These are phyloP conservation scores for Diplodus sargus DNA, from an alignment of 2,797 vertebrate species.

Conservation along the genomic window DNA sequence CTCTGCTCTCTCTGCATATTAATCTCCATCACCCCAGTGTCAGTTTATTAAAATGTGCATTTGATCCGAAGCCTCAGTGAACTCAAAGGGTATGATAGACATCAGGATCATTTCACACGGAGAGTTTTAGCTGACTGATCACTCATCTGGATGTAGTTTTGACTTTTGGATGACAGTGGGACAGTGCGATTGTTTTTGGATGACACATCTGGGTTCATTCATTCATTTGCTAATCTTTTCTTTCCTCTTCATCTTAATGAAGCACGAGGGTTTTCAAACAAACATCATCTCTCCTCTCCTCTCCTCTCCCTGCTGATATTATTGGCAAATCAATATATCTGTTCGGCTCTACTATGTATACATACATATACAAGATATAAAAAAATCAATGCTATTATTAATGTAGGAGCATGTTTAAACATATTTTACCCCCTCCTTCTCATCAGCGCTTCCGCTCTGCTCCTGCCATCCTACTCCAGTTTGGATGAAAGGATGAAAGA, in stretches of 20 bases:
- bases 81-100: slow-evolving; percentile 43
- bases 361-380: no score
- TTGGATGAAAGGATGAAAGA: slow-evolving; percentile 45
- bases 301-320: neutral
- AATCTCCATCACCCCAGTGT: slow-evolving; percentile 55
- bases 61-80: slow-evolving; percentile 66
- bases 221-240: slow-evolving; percentile 55
- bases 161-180: slow-evolving; percentile 52
- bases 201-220: slow-evolving; percentile 64
- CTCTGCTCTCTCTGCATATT: slow-evolving; percentile 39
- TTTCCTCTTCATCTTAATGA: slow-evolving; percentile 52
- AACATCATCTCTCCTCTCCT: slow-evolving; percentile 10
- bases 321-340: no score
- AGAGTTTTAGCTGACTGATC: slow-evolving; percentile 56
- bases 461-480: slow-evolving; percentile 24
- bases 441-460: neutral
- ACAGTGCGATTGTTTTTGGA: no score
- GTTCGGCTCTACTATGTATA: no score
- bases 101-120: slow-evolving; percentile 61
- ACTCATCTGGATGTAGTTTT: slow-evolving; percentile 76
- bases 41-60: slow-evolving; percentile 56
- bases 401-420: neutral
- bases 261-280: slow-evolving; percentile 54
- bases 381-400: neutral
- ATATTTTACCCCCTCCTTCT: neutral